A percentile compares a stretch with the other conserved stretches of the same genome.
These are phyloP conservation scores for Liparis tanakae DNA, from an alignment of 2,797 vertebrate species.

Conservation along the genomic window DNA sequence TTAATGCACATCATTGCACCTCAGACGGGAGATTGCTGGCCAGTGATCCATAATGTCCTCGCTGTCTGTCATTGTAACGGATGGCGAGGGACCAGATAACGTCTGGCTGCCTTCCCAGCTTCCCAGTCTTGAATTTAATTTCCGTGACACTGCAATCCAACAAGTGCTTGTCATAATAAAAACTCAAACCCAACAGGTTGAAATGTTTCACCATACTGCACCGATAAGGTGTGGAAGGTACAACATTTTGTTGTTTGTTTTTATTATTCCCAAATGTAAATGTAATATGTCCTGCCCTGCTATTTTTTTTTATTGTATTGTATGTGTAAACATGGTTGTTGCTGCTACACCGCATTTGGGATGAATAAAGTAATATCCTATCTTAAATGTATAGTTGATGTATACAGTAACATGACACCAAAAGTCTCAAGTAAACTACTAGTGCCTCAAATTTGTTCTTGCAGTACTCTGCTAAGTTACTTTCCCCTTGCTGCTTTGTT, in stretches of 20 bases:
- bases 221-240: not conserved
- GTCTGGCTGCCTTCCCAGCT: constrained; percentile 50
- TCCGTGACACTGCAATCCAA: constrained; percentile 26
- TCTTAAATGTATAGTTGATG: not conserved
- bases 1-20: constrained; percentile 25
- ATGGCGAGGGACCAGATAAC: constrained; percentile 41
- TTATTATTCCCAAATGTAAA: too few relatives aligned
- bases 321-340: too few relatives aligned
- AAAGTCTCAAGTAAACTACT: not conserved
- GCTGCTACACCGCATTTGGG: too few relatives aligned
- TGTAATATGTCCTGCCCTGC: too few relatives aligned
- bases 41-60: constrained; percentile 54
- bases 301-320: too few relatives aligned
- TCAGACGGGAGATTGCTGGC: constrained; percentile 36
- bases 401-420: not conserved
- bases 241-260: not conserved
- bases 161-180: constrained; percentile 40
- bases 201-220: constrained; percentile 13
- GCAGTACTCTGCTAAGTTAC: not conserved
- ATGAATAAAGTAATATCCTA: too few relatives aligned
- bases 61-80: constrained; percentile 51
- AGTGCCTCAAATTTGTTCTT: not conserved
- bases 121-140: constrained; percentile 49
- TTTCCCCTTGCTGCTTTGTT: not conserved
- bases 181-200: constrained; percentile 25